These are phyloP conservation scores for Chelon labrosus DNA, from an alignment of 2,797 vertebrate genomes.

Conservation along the genomic window DNA sequence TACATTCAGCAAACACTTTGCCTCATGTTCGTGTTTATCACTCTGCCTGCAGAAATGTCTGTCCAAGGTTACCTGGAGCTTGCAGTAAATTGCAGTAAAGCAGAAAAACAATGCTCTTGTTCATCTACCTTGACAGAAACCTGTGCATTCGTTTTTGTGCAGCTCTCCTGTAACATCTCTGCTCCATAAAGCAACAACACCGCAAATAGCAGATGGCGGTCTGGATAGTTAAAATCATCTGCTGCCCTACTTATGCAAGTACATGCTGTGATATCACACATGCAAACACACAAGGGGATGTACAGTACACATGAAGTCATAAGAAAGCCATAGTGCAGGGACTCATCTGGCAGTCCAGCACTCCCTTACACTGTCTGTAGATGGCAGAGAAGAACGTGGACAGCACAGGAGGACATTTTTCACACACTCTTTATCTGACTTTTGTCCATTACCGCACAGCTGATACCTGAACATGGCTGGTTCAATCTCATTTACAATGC, in stretches of 20 bases:
- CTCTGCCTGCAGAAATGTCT: conserved; percentile 38
- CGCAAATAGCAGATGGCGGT: conserved; percentile 86
- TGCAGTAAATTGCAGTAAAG: conserved; percentile 22
- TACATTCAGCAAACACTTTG: conserved; percentile 10
- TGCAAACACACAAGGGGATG: too few species aligned
- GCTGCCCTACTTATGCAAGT: conserved; percentile 73
- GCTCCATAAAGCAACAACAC: conserved; percentile 38
- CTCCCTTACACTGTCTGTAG: conserved; percentile 73
- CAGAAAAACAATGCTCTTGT: conserved; percentile 20
- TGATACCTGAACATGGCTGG: conserved; percentile 32
- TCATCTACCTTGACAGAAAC: conserved; percentile 29
- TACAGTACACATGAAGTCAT: too few species aligned
- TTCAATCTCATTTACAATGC: conserved; percentile 32
- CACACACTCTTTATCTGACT: conserved; percentile 31
- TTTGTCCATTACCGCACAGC: conserved; percentile 33
- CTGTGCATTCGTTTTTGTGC: conserved; percentile 18
- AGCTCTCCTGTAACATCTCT: conserved; percentile 35
- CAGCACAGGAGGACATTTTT: conserved; percentile 32
- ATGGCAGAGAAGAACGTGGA: conserved; percentile 78
- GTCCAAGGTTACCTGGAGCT: conserved; percentile 58
- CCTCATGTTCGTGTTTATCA: conserved; percentile 30
- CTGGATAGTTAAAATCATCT: conserved; percentile 81
- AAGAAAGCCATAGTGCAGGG: too few species aligned
- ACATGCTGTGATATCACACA: conserved; percentile 32
- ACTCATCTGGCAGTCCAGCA: conserved; percentile 39